These are phyloP conservation scores for Orestias chungarensis DNA, from an alignment of 2,797 vertebrate genomes.

Conservation along the genomic window DNA sequence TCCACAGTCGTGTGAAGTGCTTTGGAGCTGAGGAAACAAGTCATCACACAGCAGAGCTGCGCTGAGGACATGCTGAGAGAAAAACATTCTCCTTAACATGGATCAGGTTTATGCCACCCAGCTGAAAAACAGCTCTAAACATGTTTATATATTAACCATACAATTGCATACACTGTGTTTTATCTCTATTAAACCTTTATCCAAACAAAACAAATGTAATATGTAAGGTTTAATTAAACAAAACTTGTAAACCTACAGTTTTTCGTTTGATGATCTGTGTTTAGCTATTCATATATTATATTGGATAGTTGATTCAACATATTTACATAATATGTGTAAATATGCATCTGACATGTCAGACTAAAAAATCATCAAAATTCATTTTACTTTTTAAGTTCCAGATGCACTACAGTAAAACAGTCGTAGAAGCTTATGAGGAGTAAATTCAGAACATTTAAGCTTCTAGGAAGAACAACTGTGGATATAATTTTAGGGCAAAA, in stretches of 20 bases:
- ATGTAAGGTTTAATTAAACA: not conserved
- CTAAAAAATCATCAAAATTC: not conserved
- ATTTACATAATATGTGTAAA: not conserved
- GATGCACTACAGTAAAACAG: too few relatives aligned
- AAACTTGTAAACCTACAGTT: not conserved
- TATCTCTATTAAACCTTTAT: too few relatives aligned
- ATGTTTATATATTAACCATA: not conserved
- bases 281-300: not conserved
- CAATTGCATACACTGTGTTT: too few relatives aligned
- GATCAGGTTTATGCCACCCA: too few relatives aligned
- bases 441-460: not conserved
- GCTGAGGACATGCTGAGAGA: not conserved
- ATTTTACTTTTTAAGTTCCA: not conserved
- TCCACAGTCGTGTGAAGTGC: slow-evolving; percentile 1
- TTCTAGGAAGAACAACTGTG: not conserved
- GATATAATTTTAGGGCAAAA: not conserved
- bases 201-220: not conserved
- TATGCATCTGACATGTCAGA: not conserved
- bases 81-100: not conserved
- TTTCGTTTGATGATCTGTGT: not conserved
- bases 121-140: not conserved
- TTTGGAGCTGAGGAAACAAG: not conserved
- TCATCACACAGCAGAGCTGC: not conserved
- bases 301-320: not conserved
- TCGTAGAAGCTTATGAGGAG: too few relatives aligned